Conservation (phyloP, 2,888 invertebrate species). For the Drosophila vallismaia region DNA sequence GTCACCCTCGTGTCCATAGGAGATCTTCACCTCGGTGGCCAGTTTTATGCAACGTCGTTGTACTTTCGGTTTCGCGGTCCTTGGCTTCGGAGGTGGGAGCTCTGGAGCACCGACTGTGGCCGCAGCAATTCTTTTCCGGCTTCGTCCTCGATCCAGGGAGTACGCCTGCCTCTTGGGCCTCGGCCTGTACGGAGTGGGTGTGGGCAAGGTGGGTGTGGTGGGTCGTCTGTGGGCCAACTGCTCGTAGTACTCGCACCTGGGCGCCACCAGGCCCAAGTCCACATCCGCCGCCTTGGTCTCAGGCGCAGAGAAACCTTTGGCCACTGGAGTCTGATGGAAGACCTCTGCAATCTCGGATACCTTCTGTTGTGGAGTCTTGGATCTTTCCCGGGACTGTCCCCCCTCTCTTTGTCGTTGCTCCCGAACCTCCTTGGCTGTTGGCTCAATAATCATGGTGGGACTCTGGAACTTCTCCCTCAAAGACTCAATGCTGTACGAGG, state of each 20-base stretch:
- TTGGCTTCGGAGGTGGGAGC: slow-evolving; percentile 80
- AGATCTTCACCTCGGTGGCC: slow-evolving; percentile 80
- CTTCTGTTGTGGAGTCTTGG: slow-evolving; percentile 26
- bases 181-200: slow-evolving; percentile 28
- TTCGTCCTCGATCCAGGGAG: slow-evolving; percentile 74
- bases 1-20: slow-evolving; percentile 48
- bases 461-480: slow-evolving; percentile 82
- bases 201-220: slow-evolving; percentile 35
- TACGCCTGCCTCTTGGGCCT: slow-evolving; percentile 61
- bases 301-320: slow-evolving; percentile 77
- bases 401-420: slow-evolving; percentile 48
- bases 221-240: slow-evolving; percentile 59
- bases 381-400: slow-evolving; percentile 8
- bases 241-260: slow-evolving; percentile 81
- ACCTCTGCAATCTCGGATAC: slow-evolving; percentile 3
- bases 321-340: slow-evolving; percentile 48
- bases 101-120: slow-evolving; percentile 49
- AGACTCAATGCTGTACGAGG: slow-evolving; percentile 77
- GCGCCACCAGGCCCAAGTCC: slow-evolving; percentile 81
- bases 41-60: slow-evolving; percentile 78
- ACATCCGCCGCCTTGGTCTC: slow-evolving; percentile 80
- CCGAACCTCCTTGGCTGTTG: slow-evolving; percentile 49
- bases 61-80: slow-evolving; percentile 62
- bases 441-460: slow-evolving; percentile 72
- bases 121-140: slow-evolving; percentile 53